Conservation (phyloP, 2,888 invertebrate species). For the Caenorhabditis sp. region DNA sequence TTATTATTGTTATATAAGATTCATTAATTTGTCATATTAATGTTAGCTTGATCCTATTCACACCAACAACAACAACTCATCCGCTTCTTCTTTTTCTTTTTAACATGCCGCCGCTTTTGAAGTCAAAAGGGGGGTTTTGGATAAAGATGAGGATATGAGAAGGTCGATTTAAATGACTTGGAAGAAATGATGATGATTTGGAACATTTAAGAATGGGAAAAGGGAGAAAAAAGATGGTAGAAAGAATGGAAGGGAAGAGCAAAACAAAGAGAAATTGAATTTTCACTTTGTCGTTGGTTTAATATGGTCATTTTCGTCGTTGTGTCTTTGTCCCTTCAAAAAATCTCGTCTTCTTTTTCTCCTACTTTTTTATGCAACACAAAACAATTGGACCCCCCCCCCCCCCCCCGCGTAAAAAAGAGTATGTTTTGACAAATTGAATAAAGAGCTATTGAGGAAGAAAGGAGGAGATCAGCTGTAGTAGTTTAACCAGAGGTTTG, state of each 20-base stretch:
- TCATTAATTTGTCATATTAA: neutral
- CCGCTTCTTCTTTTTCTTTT: neutral
- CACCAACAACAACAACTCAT: neutral
- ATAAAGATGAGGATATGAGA: neutral
- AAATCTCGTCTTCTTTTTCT: slow-evolving; percentile 1
- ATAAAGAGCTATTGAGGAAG: neutral
- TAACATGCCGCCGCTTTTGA: neutral
- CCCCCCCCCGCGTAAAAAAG: neutral
- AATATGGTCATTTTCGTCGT: neutral
- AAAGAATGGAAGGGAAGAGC: neutral
- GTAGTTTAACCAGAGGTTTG: neutral
- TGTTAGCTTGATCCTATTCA: neutral
- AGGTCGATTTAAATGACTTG: neutral
- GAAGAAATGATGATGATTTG: neutral
- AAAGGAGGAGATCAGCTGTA: neutral
- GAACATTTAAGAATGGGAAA: too few species aligned
- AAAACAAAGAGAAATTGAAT: neutral
- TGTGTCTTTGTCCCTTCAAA: neutral
- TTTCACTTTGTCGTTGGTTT: neutral
- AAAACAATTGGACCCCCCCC: neutral
- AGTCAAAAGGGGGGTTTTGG: neutral
- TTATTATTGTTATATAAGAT: neutral
- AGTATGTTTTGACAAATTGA: slow-evolving; percentile 1
- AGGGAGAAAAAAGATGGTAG: neutral
- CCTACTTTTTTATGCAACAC: slow-evolving; percentile 1